Percentiles rank a stretch among this genome's conserved stretches.
phyloP scores from a whole-genome alignment of 2,113 vertebrate species.

The Cavia aperea region DNA sequence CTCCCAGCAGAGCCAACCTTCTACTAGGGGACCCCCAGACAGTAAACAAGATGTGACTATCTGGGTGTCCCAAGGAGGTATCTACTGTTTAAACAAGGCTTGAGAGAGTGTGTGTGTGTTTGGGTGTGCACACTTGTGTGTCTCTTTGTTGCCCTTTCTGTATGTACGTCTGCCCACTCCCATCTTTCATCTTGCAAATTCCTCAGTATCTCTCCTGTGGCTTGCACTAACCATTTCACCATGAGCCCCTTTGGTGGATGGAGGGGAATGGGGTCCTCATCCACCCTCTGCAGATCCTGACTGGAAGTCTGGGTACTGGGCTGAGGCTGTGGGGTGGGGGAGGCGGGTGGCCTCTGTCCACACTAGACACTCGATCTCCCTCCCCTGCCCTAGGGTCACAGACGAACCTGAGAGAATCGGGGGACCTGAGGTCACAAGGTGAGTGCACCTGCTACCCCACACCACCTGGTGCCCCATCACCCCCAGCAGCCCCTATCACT shows the following conservation, averaged over 20 bases:
- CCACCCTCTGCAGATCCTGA: background rate
- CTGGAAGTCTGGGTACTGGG: background rate
- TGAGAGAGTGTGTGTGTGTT: background rate
- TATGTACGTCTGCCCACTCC: background rate
- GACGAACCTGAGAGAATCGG: slow-evolving; percentile 98
- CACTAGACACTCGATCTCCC: background rate
- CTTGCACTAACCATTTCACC: slow-evolving; percentile 44
- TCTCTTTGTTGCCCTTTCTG: background rate
- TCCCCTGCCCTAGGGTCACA: slow-evolving; percentile 83
- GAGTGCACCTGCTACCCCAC: slow-evolving; percentile 37
- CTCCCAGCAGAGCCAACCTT: background rate
- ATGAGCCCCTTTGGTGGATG: background rate
- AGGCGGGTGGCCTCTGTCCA: background rate
- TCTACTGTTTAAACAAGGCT: background rate
- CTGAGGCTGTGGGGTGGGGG: background rate
- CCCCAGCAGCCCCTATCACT: background rate
- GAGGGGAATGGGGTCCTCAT: background rate
- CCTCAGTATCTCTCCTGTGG: slow-evolving; percentile 23
- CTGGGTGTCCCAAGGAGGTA: too few relatives aligned
- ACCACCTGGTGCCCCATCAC: background rate
- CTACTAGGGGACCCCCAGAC: background rate
- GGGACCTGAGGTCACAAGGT: slow-evolving; percentile 97
- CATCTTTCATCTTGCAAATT: background rate
- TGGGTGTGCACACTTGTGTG: background rate
- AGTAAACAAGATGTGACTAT: background rate